Evolutionary conservation across 2,888 invertebrate genomes (phyloP), one percentile per base, ranked within the genome.

Genomic region (Frankliniella fusca): DNA sequence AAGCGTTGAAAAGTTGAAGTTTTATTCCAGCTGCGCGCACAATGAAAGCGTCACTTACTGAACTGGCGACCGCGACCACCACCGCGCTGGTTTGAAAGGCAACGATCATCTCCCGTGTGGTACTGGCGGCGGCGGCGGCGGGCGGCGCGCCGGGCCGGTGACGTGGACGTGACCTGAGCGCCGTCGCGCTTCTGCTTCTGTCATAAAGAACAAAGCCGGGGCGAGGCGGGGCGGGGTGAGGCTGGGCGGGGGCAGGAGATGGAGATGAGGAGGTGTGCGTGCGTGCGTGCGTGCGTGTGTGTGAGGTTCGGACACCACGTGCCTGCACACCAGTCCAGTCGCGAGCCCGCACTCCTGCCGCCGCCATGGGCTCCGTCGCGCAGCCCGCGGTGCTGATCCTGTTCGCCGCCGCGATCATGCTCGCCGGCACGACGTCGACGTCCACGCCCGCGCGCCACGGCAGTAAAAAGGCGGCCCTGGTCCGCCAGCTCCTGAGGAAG

Each of bases 401-500:
- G 70, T 12, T 27, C 7, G 27, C 61, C 11, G 61, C 15, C 12
- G 61, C 61, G 15, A 5, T n/a, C 0, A 27, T 54, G 54, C 54
- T 54, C 18, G 12, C 54, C 38, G 15, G 54, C 15, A 15, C 7
- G 18, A 15, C 70, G 5, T 12, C 7, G 18, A 15, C 70, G 5
- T 12, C 70, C 23, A 27, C 70, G 27, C 23, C 70, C 12, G 27
- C 70, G 27, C 23, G 61, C 38, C 38, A 61, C n/a, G 23, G 70
- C 70, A 85, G 85, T 49, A 88, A 87, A 84, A 90, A 89, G 84
- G 92, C 92, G 0, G 89, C 90, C 49, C 90, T 93, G 83, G 90
- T 94, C 23, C 93, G 92, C 86, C 93, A 92, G 85, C 91, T 95
- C 85, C 89, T 94, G 84, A 94, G 93, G 85, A 91, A 92, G 83